Base-by-base conservation (phyloP, 2,888 invertebrate species). In the Lissonota sp. region DNA sequence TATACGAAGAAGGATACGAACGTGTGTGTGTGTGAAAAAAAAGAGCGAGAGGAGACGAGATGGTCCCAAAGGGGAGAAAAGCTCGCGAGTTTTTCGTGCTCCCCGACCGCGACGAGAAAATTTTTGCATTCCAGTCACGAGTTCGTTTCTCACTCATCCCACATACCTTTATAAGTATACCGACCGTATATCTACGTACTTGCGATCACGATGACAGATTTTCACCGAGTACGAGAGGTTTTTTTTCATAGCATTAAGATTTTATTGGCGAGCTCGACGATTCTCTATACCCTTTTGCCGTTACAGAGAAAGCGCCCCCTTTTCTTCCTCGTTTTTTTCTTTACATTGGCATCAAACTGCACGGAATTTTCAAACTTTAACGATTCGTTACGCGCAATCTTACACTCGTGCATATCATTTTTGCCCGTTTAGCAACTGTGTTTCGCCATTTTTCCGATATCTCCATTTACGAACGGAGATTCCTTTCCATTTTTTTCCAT, bases 201-300 rank as follows among this genome's bases (percentile, higher is more conserved):
- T 63, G 53, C 75, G 66, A 66, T 73, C 62, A 60, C 80, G 83
- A 84, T 84, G 84, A 83, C 83, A 79, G 82, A 84, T 84, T 84
- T 75, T 51, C 44, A 57, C 8, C 37, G 42, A 14, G 5, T 57
- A 57, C 64, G 46, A 10, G 57, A 73, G 58, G 8, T 55, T 40
- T 55, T 40, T 78, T 57, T 64, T 69, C 42, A 8, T 46, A 53
- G 66, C 58, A 69, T 64, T 76, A 62, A 74, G 66, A 82, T 84
- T 81, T 82, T 81, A 78, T 81, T 79, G 81, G 73, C 53, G 42
- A 16, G 39, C 71, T 75, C 60, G 53, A 63, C 57, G 63, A 16
- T 26, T 14, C 44, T 14, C 49, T 14, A 26, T n/a, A n/a, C n/a
- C 62, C 62, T 58, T 49, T 70, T 55, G 40, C 63, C n/a, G n/a